Evolutionary conservation across 2,888 invertebrate genomes (phyloP), one percentile per base, ranked within the genome.

Genomic region (Acronicta leporina): DNA sequence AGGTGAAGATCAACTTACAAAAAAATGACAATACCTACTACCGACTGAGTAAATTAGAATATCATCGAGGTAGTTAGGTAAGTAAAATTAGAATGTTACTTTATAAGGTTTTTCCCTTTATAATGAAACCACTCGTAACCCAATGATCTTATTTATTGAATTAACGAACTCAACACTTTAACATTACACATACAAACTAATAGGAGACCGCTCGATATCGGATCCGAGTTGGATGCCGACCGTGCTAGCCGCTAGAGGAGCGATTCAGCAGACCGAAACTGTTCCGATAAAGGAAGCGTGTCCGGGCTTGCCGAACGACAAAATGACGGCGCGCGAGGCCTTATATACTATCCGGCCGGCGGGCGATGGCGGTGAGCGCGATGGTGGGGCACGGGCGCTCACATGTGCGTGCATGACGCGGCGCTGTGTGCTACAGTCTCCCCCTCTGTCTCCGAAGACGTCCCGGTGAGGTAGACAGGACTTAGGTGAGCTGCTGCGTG

Each of bases 401-500:
- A 30, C 30, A 10, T 30, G 30, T 10, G 30, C 30, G 30, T 30
- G 30, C 30, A 30, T 30, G 30, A 30, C 30, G 30, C 30, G 30
- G 30, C 30, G 30, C 30, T 30, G 30, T 9, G 30, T 30, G 30
- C 30, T 30, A 30, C 30, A 30, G 42, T 30, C 50, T 51, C 50
- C 50, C 42, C 50, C 42, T 42, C 44, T 53, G 43, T 47, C 48
- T 52, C 42, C 46, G 43, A 51, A 42, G 40, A 40, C 53, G 45
- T 15, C 46, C 50, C 47, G 45, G 49, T 41, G 50, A 50, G 46
- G 43, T 16, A 46, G 33, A 44, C 52, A 51, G 47, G 51, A 33
- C 11, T 43, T 25, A 43, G 41, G 51, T 42, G 33, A 35, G 46
- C 46, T 30, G 51, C 40, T 49, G 16, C 35, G 48, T 55, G 47